Conservation (phyloP, 2,797 vertebrate species). For the Somateria mollissima region DNA sequence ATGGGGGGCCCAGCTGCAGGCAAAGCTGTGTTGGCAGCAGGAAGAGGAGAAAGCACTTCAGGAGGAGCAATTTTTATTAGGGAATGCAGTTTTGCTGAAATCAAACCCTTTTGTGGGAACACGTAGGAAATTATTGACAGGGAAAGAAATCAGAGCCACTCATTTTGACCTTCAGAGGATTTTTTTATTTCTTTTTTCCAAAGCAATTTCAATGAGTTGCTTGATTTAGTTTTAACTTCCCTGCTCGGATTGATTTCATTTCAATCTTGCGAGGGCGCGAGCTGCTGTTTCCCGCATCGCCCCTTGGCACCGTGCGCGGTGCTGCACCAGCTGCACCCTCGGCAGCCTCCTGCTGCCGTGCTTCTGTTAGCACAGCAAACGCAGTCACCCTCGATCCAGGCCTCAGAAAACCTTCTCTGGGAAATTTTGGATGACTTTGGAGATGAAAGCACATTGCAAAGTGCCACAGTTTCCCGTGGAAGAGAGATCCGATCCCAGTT, state of each 20-base stretch:
- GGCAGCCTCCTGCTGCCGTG: neutral
- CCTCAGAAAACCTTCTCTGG: neutral
- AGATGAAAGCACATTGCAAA: neutral
- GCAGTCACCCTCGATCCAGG: rapidly evolving
- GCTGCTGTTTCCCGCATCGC: neutral
- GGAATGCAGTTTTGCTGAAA: neutral
- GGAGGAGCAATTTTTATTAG: neutral
- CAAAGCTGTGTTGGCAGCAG: neutral
- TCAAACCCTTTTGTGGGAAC: neutral
- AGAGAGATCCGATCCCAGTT: neutral
- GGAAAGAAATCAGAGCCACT: neutral
- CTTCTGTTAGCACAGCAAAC: neutral
- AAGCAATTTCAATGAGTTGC: neutral
- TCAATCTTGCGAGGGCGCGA: rapidly evolving
- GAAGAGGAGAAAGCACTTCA: neutral
- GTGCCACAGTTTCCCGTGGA: neutral
- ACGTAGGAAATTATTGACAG: neutral
- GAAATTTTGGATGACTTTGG: neutral
- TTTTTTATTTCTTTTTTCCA: neutral
- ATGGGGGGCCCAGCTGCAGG: neutral
- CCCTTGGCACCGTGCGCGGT: neutral
- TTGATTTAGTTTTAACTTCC: neutral
- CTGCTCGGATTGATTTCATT: neutral
- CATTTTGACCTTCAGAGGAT: neutral
- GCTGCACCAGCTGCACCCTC: neutral